phyloP scores from a whole-genome alignment of 2,888 invertebrate species.

The Lordiphosa andalusiaca region DNA sequence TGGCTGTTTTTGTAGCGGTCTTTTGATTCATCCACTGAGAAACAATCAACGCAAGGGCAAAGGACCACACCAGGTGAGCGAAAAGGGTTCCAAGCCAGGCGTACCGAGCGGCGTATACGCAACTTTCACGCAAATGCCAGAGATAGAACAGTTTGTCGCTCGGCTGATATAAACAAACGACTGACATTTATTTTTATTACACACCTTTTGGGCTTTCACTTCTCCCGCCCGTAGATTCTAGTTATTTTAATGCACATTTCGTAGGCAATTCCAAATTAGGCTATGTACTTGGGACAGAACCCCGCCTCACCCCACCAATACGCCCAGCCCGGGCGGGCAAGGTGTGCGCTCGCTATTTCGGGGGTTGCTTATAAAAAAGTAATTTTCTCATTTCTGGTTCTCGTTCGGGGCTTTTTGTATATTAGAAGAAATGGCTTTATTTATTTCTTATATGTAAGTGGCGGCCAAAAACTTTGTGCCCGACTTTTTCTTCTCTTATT shows the following conservation, averaged over 20 bases:
- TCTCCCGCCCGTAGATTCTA: constrained; percentile 69
- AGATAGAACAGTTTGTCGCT: constrained; percentile 50
- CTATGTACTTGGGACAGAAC: constrained; percentile 48
- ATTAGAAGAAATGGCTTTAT: constrained; percentile 80
- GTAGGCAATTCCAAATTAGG: constrained; percentile 78
- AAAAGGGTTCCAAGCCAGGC: constrained; percentile 50
- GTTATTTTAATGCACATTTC: constrained; percentile 78
- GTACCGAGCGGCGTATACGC: constrained; percentile 45
- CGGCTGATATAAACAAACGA: constrained; percentile 80
- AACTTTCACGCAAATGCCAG: constrained; percentile 18
- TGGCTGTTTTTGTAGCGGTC: constrained; percentile 40
- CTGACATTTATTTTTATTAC: constrained; percentile 81
- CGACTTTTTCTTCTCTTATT: constrained; percentile 40
- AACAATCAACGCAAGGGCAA: constrained; percentile 32
- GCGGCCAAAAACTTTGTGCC: constrained; percentile 63
- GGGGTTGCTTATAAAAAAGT: constrained; percentile 75
- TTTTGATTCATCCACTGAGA: constrained; percentile 53
- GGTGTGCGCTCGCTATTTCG: constrained; percentile 38
- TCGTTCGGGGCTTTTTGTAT: constrained; percentile 77
- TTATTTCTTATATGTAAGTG: constrained; percentile 74
- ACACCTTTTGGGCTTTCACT: constrained; percentile 71
- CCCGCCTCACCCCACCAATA: constrained; percentile 6
- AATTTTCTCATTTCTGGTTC: constrained; percentile 76
- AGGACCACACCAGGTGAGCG: constrained; percentile 64
- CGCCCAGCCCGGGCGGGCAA: constrained; percentile 31